Evolutionary conservation across 2,113 vertebrate species (phyloP), one percentile per base, ranked within the genome.

Genomic region (Calonectris borealis): DNA sequence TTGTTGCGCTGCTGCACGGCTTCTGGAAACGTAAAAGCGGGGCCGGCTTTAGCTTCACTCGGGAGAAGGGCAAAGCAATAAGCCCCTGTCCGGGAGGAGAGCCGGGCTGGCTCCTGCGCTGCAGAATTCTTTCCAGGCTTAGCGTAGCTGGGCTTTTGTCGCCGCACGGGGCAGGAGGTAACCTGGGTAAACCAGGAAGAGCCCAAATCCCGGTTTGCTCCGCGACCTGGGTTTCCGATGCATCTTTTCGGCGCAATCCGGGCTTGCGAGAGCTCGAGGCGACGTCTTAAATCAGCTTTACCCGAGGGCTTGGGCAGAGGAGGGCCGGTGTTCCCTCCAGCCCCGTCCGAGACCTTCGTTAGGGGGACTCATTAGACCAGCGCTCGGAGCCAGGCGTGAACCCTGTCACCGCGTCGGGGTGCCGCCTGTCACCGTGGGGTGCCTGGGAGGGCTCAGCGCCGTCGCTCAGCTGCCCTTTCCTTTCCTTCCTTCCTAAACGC

Each of bases 191-290:
- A 22, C 32, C 9, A 5, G 16, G 21, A 25, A 17, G 24, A 13
- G 14, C 38, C 48, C 19, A 3, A 40, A 16, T 10, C 38, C 36
- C 13, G 16, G 21, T 64, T n/a, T 6, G n/a, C 38, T 2, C 32
- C 9, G 11, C 4, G 9, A 10, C 25, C 13, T 4, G 25, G 34
- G 12, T 49, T 36, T 36, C 46, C 4, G 46, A 20, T 11, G 54
- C 72, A 2, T 46, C 72, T 21, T 24, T n/a, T 8, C 17, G 4
- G 49, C 25, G 1, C 49, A 2, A 4, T 2, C 19, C 6, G 8
- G 61, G 61, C 77, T n/a, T 5, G 13, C 5, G 8, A 10, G 57
- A 38, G 57, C 57, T 24, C 6, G 9, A 49, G 34, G 75, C 20
- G 0, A 3, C n/a, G 20, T 25, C 44, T 61, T 19, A 18, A 31